Evolutionary conservation across 2,113 vertebrate species (phyloP).

Genomic region (Pseudorhombus dupliciocellatus): DNA sequence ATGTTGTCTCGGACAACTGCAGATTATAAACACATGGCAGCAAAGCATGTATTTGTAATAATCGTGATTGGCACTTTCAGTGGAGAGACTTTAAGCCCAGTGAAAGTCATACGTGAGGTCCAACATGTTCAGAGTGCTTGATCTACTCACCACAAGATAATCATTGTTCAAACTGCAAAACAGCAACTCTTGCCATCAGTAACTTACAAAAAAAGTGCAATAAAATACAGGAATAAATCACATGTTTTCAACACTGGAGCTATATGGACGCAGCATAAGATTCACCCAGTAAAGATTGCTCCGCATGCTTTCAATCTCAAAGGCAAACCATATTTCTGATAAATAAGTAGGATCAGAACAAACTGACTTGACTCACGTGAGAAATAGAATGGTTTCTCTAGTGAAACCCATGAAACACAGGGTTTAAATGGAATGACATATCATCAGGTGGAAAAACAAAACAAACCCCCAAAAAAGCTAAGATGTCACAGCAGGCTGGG

Average conservation of each 20-base stretch:
- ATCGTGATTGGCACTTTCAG: slow-evolving; percentile 49
- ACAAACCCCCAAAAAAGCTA: not conserved
- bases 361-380: not conserved
- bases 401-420: slow-evolving; percentile 24
- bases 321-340: slow-evolving; percentile 14
- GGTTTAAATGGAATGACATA: slow-evolving; percentile 65
- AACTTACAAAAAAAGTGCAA: slow-evolving; percentile 71
- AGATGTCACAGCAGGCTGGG: slow-evolving; percentile 4
- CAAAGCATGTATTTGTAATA: not conserved
- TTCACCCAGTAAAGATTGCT: not conserved
- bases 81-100: slow-evolving; percentile 10
- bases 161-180: slow-evolving; percentile 12
- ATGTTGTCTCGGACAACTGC: slow-evolving; percentile 49
- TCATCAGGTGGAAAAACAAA: slow-evolving; percentile 18
- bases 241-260: slow-evolving; percentile 40
- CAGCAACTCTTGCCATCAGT: slow-evolving; percentile 38
- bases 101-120: slow-evolving; percentile 11
- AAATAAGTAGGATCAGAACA: not conserved
- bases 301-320: slow-evolving; percentile 32
- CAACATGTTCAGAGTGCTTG: not conserved
- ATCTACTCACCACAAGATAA: slow-evolving; percentile 19
- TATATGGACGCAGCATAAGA: slow-evolving; percentile 16
- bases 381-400: slow-evolving; percentile 1
- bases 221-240: slow-evolving; percentile 25
- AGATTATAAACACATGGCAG: slow-evolving; percentile 25